These are phyloP conservation scores for Drosophila limbata DNA, from an alignment of 2,888 invertebrate species.

Conservation along the genomic window DNA sequence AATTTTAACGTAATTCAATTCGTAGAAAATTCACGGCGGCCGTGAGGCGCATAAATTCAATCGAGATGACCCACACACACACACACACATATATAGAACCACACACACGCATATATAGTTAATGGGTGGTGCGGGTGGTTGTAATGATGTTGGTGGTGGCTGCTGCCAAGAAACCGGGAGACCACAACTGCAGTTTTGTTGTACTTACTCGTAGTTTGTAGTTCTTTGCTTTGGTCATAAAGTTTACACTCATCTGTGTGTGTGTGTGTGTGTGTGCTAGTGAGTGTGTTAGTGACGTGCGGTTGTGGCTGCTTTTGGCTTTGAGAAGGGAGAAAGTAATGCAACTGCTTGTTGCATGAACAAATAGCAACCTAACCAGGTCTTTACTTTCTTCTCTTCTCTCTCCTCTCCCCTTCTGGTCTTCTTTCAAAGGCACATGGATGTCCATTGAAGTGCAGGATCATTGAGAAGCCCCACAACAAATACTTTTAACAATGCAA, in stretches of 20 bases:
- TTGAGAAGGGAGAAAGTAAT: not conserved
- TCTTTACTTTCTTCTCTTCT: not conserved
- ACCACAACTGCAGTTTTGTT: conserved; percentile 52
- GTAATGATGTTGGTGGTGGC: conserved; percentile 24
- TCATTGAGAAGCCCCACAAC: conserved; percentile 39
- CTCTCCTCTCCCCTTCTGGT: not conserved
- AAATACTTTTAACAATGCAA: conserved; percentile 49
- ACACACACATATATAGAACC: not conserved
- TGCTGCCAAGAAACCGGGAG: conserved; percentile 58
- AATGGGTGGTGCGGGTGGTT: not conserved
- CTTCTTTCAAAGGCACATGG: conserved; percentile 31
- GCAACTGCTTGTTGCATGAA: conserved; percentile 49
- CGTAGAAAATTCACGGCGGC: conserved; percentile 51
- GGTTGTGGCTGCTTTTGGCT: conserved; percentile 60
- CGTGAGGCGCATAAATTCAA: conserved; percentile 67
- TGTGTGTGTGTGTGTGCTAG: conserved; percentile 19
- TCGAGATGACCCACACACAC: conserved; percentile 62
- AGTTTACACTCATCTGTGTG: conserved; percentile 33
- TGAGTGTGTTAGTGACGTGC: conserved; percentile 62
- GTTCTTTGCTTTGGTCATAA: conserved; percentile 57
- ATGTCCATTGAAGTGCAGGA: conserved; percentile 42
- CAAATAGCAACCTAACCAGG: conserved; percentile 21
- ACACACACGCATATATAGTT: not conserved
- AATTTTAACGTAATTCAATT: conserved; percentile 67
- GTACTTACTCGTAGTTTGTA: conserved; percentile 35